These are phyloP conservation scores for Drosophila heteroneura DNA, from an alignment of 2,888 invertebrate species.

Conservation along the genomic window DNA sequence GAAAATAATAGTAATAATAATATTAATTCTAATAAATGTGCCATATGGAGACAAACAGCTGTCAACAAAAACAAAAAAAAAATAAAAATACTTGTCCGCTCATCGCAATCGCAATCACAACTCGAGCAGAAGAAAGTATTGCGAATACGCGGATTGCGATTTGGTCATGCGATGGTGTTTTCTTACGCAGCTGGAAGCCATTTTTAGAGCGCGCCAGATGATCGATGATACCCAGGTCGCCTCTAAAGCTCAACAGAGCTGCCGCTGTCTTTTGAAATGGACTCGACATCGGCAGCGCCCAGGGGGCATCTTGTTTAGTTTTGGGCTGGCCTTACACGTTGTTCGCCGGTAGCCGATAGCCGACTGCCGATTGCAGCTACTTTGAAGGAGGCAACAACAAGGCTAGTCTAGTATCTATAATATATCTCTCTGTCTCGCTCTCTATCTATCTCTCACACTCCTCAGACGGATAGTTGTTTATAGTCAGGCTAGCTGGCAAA, in stretches of 20 bases:
- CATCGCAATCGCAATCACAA: conserved; percentile 73
- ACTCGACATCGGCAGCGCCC: conserved; percentile 75
- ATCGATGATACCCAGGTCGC: conserved; percentile 78
- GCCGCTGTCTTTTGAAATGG: conserved; percentile 74
- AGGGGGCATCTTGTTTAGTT: conserved; percentile 69
- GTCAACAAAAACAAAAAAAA: conserved; percentile 17
- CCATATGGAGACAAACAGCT: conserved; percentile 67
- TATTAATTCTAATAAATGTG: conserved; percentile 72
- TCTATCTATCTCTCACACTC: conserved; percentile 22
- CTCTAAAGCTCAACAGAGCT: conserved; percentile 34
- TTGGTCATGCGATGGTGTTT: conserved; percentile 82
- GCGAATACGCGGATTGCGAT: conserved; percentile 66
- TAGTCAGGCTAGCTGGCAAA: conserved; percentile 36
- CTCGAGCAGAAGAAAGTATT: conserved; percentile 79
- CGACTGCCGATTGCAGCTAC: neutral
- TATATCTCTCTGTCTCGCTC: neutral
- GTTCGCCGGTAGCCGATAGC: conserved; percentile 34
- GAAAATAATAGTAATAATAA: conserved; percentile 47
- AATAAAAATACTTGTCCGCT: conserved; percentile 61
- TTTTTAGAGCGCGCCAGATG: conserved; percentile 77
- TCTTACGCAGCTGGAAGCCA: conserved; percentile 80
- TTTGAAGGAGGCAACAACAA: conserved; percentile 11
- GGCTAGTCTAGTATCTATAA: neutral
- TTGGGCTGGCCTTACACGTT: conserved; percentile 73
- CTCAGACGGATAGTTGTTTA: conserved; percentile 29